These are phyloP conservation scores for Sternotherus odoratus DNA, from an alignment of 2,797 vertebrate species.

Conservation along the genomic window DNA sequence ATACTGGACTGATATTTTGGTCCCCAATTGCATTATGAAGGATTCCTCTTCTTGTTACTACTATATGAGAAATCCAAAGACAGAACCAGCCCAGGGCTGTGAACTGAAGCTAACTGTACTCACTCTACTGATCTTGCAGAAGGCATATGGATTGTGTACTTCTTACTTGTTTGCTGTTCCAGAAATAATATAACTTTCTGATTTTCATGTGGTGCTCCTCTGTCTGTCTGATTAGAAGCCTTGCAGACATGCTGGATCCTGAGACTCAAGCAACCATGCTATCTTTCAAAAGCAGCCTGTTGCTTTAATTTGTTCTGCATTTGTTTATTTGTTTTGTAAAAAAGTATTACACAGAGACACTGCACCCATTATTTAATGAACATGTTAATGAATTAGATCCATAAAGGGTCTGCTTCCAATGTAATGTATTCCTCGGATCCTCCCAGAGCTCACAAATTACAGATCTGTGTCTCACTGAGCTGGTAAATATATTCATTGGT, in stretches of 20 bases:
- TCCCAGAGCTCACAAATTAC: not conserved
- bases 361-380: not conserved
- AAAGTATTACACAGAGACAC: not conserved
- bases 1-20: accelerated
- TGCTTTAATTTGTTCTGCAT: not conserved
- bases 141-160: not conserved
- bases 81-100: not conserved
- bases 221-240: not conserved
- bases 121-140: not conserved
- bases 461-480: not conserved
- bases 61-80: not conserved
- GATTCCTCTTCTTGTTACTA: accelerated
- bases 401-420: not conserved
- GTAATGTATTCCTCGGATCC: not conserved
- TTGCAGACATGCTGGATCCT: not conserved
- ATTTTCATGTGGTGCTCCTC: not conserved
- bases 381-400: slow-evolving; percentile 4
- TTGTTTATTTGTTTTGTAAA: slow-evolving; percentile 18
- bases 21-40: not conserved
- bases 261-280: not conserved
- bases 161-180: not conserved
- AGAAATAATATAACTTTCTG: not conserved
- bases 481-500: not conserved
- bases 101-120: not conserved
- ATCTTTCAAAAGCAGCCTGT: not conserved